Percentiles rank a stretch among this genome's conserved stretches.
phyloP scores from a whole-genome alignment of 2,888 invertebrate species.

The Pharmacophagus antenor region DNA sequence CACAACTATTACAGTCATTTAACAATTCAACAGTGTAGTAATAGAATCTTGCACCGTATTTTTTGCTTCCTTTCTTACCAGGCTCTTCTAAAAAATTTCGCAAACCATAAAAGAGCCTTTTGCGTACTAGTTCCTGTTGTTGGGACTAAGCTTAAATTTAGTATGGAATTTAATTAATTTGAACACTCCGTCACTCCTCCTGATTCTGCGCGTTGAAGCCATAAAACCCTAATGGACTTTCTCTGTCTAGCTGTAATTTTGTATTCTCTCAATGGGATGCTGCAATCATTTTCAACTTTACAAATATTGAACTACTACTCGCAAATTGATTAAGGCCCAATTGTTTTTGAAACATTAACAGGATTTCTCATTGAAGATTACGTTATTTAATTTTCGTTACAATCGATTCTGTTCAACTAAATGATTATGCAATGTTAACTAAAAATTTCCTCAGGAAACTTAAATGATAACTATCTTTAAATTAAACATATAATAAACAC shows the following conservation, averaged over 20 bases:
- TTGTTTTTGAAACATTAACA: slow-evolving; percentile 36
- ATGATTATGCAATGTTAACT: background rate
- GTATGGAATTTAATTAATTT: slow-evolving; percentile 24
- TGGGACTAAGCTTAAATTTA: slow-evolving; percentile 8
- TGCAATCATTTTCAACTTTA: slow-evolving; percentile 22
- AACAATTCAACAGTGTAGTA: too few species aligned
- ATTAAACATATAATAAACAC: too few species aligned
- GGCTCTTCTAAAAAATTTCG: too few species aligned
- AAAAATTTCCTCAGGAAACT: too few species aligned
- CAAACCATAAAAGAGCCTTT: background rate
- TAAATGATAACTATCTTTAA: too few species aligned
- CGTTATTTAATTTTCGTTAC: background rate
- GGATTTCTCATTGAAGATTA: background rate
- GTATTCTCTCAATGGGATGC: slow-evolving; percentile 25
- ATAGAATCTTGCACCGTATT: too few species aligned
- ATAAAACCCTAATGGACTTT: slow-evolving; percentile 30
- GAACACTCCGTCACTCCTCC: slow-evolving; percentile 15
- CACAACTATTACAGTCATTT: too few species aligned
- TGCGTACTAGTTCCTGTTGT: slow-evolving; percentile 8
- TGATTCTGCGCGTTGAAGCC: slow-evolving; percentile 16
- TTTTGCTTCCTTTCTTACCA: too few species aligned
- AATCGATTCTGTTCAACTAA: background rate
- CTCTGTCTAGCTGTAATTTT: slow-evolving; percentile 29
- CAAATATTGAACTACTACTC: slow-evolving; percentile 23
- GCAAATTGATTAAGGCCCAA: slow-evolving; percentile 33